Evolutionary conservation across 2,888 invertebrate species (phyloP).

Genomic region (Andrena bicolor): DNA sequence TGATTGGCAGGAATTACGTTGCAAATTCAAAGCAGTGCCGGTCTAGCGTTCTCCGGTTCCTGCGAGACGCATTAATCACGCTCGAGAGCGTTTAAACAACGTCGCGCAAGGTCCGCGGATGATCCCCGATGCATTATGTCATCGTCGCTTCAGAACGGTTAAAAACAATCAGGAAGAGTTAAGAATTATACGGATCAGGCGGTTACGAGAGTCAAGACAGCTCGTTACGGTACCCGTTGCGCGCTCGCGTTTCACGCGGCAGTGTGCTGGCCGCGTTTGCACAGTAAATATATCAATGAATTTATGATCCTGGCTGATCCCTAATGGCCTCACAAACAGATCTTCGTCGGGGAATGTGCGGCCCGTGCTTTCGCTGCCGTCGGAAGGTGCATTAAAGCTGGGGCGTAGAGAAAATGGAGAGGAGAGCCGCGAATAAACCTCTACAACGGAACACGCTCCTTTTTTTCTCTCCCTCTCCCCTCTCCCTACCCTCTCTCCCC

Average conservation of each 20-base stretch:
- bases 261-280: conserved; percentile 73
- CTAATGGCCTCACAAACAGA: conserved; percentile 82
- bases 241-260: conserved; percentile 32
- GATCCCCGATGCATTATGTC: conserved; percentile 39
- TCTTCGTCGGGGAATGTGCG: conserved; percentile 80
- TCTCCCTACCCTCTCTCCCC: neutral
- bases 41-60: neutral
- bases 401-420: conserved; percentile 51
- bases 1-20: conserved; percentile 1
- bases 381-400: conserved; percentile 59
- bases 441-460: conserved; percentile 23
- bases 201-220: conserved; percentile 40
- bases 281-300: conserved; percentile 84
- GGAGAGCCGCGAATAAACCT: conserved; percentile 48
- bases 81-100: too few species aligned
- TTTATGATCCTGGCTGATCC: conserved; percentile 82
- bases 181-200: conserved; percentile 46
- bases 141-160: conserved; percentile 28
- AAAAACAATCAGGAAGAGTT: conserved; percentile 41
- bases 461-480: neutral
- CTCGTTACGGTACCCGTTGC: conserved; percentile 34
- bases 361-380: conserved; percentile 50
- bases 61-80: neutral
- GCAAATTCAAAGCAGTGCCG: neutral
- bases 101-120: neutral